These are phyloP conservation scores for Thelaira solivaga DNA, from an alignment of 2,888 invertebrate species.

Conservation along the genomic window DNA sequence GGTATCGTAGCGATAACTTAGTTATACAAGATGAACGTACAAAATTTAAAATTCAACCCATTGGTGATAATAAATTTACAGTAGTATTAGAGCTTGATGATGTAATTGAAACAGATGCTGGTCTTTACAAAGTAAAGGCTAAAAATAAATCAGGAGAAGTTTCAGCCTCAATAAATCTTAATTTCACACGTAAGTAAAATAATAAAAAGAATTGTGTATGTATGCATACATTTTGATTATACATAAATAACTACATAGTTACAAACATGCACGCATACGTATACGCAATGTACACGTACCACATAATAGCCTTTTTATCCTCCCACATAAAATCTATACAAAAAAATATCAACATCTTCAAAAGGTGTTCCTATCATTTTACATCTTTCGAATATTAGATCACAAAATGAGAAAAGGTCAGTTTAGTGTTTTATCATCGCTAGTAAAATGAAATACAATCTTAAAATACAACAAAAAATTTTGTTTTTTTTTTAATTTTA, in stretches of 20 bases:
- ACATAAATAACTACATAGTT: neutral
- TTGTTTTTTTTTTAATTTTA: no score
- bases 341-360: no score
- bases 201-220: neutral
- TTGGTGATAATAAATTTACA: conserved; percentile 90
- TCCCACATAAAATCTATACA: no score
- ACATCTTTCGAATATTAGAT: no score
- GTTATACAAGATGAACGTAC: conserved; percentile 90
- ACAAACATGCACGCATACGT: no score
- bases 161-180: conserved; percentile 96
- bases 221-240: neutral
- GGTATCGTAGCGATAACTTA: conserved; percentile 93
- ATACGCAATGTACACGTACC: no score
- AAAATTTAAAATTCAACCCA: conserved; percentile 91
- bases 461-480: no score
- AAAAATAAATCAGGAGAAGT: conserved; percentile 98
- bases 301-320: no score
- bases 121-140: conserved; percentile 97
- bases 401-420: no score
- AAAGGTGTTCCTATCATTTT: no score
- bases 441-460: no score
- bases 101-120: conserved; percentile 96
- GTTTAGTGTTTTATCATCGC: no score
- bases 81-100: conserved; percentile 96
- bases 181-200: conserved; percentile 94